Evolutionary conservation across 2,888 invertebrate species (phyloP).

Genomic region (Stegophylla sp.): DNA sequence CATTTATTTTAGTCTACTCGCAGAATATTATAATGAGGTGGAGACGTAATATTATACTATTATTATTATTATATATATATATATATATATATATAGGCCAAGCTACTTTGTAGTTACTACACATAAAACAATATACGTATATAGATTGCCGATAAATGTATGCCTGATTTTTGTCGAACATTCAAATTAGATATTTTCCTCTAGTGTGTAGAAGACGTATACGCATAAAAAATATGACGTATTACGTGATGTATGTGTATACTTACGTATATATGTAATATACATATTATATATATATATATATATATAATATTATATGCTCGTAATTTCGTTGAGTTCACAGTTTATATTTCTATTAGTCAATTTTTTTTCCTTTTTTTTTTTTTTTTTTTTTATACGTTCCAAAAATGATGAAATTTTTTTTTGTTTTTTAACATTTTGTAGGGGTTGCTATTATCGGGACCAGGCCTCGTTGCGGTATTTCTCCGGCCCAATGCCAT

Average conservation of each 20-base stretch:
- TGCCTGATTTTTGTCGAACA: constrained; percentile 31
- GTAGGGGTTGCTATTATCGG: constrained; percentile 56
- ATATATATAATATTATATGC: background rate
- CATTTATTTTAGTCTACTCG: constrained; percentile 19
- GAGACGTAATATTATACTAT: constrained; percentile 12
- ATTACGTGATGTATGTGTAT: too few species aligned
- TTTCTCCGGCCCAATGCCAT: constrained; percentile 56
- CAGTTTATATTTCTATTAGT: background rate
- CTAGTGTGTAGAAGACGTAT: constrained; percentile 27
- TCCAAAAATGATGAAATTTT: constrained; percentile 43
- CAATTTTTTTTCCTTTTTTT: background rate
- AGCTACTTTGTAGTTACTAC: constrained; percentile 27
- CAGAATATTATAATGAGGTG: background rate
- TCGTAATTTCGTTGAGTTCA: constrained; percentile 17
- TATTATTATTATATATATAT: too few species aligned
- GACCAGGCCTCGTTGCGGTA: constrained; percentile 57
- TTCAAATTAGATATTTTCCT: constrained; percentile 24
- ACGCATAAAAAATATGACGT: background rate
- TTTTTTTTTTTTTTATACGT: constrained; percentile 23
- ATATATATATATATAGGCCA: too few species aligned
- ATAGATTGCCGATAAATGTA: constrained; percentile 1
- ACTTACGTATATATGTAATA: too few species aligned
- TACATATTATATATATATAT: background rate
- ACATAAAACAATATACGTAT: constrained; percentile 4
- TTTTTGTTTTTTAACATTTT: constrained; percentile 50